Evolutionary conservation across 2,113 vertebrate genomes (phyloP).

Genomic region (Glaucomys volans): DNA sequence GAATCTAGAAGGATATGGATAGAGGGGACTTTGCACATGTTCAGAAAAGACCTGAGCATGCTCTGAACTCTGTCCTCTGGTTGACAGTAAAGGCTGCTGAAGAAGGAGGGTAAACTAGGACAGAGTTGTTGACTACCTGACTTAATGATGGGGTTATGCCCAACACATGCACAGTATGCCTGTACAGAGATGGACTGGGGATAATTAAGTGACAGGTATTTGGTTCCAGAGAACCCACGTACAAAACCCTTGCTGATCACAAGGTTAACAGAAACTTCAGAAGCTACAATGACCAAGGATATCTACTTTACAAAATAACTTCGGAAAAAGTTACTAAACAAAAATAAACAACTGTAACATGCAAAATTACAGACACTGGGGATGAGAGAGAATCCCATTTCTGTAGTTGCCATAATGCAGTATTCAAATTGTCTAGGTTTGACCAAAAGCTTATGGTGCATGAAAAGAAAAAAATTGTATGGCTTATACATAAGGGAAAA

Average conservation of each 20-base stretch:
- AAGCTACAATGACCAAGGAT: too few relatives aligned
- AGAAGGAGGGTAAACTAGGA: not conserved
- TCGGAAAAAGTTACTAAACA: too few relatives aligned
- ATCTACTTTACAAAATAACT: too few relatives aligned
- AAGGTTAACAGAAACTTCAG: too few relatives aligned
- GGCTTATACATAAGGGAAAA: not conserved
- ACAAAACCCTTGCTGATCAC: too few relatives aligned
- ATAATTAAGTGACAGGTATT: too few relatives aligned
- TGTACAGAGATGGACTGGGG: too few relatives aligned
- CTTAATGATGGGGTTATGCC: not conserved
- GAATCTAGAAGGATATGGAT: not conserved
- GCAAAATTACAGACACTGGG: too few relatives aligned
- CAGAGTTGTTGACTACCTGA: not conserved
- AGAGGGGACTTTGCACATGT: not conserved
- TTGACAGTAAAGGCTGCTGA: not conserved
- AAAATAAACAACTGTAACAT: too few relatives aligned
- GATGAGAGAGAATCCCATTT: not conserved
- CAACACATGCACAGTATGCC: too few relatives aligned
- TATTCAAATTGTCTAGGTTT: not conserved
- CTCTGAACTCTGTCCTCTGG: too few relatives aligned
- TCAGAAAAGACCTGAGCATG: not conserved
- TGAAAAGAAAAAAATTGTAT: not conserved
- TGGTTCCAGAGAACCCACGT: too few relatives aligned
- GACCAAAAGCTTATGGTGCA: not conserved
- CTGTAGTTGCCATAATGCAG: not conserved